These are phyloP conservation scores for Diceros bicornis DNA, from an alignment of 2,797 vertebrate species.

Conservation along the genomic window DNA sequence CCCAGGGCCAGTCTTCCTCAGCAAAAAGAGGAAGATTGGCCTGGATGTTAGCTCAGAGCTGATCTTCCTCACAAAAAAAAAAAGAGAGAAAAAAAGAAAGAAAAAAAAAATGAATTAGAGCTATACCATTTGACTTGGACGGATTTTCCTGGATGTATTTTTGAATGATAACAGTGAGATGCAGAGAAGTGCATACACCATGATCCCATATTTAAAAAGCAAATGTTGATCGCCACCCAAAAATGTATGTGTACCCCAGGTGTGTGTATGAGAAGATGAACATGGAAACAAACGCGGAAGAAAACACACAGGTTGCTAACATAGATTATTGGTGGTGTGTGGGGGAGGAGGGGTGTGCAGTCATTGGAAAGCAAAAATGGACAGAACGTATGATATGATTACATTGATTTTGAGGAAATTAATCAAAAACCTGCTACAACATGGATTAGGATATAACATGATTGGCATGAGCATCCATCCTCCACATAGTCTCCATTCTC, in stretches of 20 bases:
- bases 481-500: neutral
- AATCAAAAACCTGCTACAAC: neutral
- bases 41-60: too few relatives aligned
- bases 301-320: neutral
- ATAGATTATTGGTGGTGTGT: neutral
- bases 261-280: neutral
- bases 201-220: neutral
- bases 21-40: too few relatives aligned
- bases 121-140: neutral
- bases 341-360: neutral
- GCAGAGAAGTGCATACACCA: neutral
- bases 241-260: neutral
- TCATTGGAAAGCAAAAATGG: neutral
- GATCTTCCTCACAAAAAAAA: too few relatives aligned
- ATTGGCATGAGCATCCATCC: neutral
- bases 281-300: neutral
- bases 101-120: neutral
- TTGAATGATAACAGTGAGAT: slow-evolving; percentile 34
- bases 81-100: too few relatives aligned
- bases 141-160: neutral
- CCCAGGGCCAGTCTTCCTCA: too few relatives aligned
- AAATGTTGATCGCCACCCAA: neutral
- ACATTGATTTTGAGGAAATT: neutral
- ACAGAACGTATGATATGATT: neutral
- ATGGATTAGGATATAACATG: neutral